Evolutionary conservation across 2,888 invertebrate species (phyloP), one percentile per base, ranked within the genome.

Genomic region (Aproaerema taeniolella): DNA sequence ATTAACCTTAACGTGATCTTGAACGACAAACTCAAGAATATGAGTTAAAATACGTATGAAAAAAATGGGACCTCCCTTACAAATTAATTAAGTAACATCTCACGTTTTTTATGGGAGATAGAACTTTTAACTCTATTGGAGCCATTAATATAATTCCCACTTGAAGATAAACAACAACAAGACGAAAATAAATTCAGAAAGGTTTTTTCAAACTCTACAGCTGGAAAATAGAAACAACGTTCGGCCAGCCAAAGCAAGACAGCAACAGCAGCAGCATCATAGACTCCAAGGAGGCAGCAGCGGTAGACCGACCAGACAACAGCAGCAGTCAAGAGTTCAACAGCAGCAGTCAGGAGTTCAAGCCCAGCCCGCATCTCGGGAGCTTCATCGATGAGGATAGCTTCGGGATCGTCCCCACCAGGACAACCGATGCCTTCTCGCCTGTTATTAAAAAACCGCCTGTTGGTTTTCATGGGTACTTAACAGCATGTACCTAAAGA

Each of bases 331-430:
- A 4, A 20, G 20, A 20, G 8, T 4, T 20, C 7, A 13, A 10
- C 1, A 34, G 25, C 14, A 14, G 34, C 34, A 34, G 15, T 13
- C 28, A 67, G 11, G 72, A 74, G 31, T 89, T 89, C 45, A 80
- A 71, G 37, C 89, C 89, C 1, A 89, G 89, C 55, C 86, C 78
- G 7, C 87, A 82, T 50, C 47, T 89, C 17, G 87, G 82, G 10
- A 73, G 67, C 25, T 77, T 76, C 46, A 79, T 80, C 46, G 89
- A 88, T 49, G 70, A 62, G 41, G 81, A 80, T 30, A 64, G 60
- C 30, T 71, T 80, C 43, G 78, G 83, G 48, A 51, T 57, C 3
- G 40, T 46, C 0, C 62, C 68, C 0, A 65, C 67, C 0, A 60
- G 41, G 38, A 43, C 54, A 1, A 49, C 51, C 2, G 55, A 43